phyloP scores from a whole-genome alignment of 2,113 vertebrate genomes.

The Diadophis punctatus region DNA sequence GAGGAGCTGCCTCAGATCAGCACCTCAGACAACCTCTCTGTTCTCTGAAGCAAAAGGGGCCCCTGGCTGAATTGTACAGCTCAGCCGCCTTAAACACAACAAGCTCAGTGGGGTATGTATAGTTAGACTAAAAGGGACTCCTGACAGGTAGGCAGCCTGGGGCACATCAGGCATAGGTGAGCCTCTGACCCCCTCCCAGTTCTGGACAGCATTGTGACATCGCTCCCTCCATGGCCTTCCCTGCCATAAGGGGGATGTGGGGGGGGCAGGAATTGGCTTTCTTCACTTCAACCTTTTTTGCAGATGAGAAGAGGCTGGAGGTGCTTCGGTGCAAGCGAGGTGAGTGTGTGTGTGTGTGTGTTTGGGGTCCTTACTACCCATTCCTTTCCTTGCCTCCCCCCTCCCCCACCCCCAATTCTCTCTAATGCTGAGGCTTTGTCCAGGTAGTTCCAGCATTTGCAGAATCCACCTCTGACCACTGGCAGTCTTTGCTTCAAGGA shows the following conservation, averaged over 20 bases:
- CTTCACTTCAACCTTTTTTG: neutral
- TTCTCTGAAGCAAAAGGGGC: neutral
- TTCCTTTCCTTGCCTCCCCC: too few relatives aligned
- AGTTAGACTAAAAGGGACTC: neutral
- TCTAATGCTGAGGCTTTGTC: too few relatives aligned
- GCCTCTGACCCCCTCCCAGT: neutral
- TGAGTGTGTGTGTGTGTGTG: neutral
- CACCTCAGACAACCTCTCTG: neutral
- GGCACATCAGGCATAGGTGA: too few relatives aligned
- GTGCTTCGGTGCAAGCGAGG: neutral
- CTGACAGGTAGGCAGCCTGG: neutral
- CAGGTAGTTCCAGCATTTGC: too few relatives aligned
- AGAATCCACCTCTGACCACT: too few relatives aligned
- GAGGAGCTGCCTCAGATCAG: neutral
- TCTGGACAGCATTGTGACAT: too few relatives aligned
- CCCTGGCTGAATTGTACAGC: neutral
- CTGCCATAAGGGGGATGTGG: too few relatives aligned
- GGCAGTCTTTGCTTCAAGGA: too few relatives aligned
- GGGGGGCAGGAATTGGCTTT: neutral
- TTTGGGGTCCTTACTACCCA: neutral
- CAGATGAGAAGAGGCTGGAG: neutral
- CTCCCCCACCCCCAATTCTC: too few relatives aligned
- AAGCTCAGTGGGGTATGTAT: neutral
- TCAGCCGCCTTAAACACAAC: neutral
- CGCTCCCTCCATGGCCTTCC: too few relatives aligned